Base-by-base conservation (phyloP, 1,140 invertebrate species). In the Cecropterus lyciades region DNA sequence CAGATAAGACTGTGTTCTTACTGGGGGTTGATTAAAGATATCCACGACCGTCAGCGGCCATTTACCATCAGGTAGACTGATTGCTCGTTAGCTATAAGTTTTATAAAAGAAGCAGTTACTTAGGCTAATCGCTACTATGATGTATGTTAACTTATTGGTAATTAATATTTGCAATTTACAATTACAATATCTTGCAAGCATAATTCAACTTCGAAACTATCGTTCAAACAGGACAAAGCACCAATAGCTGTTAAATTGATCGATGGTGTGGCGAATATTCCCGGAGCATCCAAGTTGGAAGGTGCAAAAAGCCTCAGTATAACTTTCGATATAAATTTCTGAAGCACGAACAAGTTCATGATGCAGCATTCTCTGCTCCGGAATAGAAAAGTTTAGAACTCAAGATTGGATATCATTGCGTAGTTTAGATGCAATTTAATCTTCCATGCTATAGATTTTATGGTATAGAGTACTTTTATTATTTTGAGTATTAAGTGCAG, bases 271-370 rank as follows among this genome's bases (percentile, higher is more conserved):
- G 13, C 45, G 15, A 62, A 62, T 62, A 62, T 49, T 62, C 27
- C 43, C 43, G 30, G 57, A 16, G 13, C 30, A 62, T 51, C 16
- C 27, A 62, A 49, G 30, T 62, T 62, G 59, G 16, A 37, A 62
- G 46, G 59, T 62, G 33, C 33, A 63, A 63, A 63, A 63, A 63
- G 59, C 59, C 59, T 62, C 33, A 51, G 59, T 51, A 27, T 63
- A 63, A 63, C 59, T 63, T 63, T 40, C n/a, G 46, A 49, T 63
- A 63, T 63, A 63, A 63, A 51, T 63, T 63, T 63, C 48, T 33
- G 48, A 49, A 63, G 59, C 17, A 63, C 17, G 59, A 49, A 40
- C 33, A 51, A 63, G 33, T 63, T 63, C 33, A 63, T 63, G 59
- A 63, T 62, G 59, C 59, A 62, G 59, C 59, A 46, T 51, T 60